Evolutionary conservation across 1,140 invertebrate species (phyloP).

Genomic region (Lerema accius): DNA sequence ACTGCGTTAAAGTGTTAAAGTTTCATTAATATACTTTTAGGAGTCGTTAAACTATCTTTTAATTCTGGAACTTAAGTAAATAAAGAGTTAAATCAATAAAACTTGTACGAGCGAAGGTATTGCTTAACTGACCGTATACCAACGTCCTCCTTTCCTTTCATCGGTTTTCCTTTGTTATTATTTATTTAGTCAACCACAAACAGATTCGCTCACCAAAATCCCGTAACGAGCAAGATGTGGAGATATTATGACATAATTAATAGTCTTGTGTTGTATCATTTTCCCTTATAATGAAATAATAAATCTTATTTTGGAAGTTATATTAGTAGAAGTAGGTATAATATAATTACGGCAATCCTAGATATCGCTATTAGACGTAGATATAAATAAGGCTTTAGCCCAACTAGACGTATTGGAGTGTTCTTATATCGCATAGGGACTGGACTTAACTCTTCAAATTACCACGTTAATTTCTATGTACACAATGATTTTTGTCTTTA

Average conservation of each 20-base stretch:
- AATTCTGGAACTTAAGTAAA: neutral
- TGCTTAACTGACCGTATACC: conserved; percentile 21
- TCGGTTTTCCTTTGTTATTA: conserved; percentile 19
- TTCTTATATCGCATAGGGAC: no score
- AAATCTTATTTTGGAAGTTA: neutral
- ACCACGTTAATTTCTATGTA: no score
- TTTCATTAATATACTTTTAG: no score
- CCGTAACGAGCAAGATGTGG: conserved; percentile 5
- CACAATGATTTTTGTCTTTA: no score
- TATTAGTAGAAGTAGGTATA: neutral
- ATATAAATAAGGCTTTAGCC: no score
- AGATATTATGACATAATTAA: neutral
- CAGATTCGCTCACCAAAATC: conserved; percentile 1
- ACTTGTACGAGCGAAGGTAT: neutral
- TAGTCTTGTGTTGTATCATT: neutral
- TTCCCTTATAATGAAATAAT: neutral
- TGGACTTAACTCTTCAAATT: no score
- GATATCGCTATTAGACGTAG: no score
- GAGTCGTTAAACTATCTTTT: neutral
- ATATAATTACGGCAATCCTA: no score
- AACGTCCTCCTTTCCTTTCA: conserved; percentile 17
- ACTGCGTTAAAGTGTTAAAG: no score
- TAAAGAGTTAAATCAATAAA: conserved; percentile 18
- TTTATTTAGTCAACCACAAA: conserved; percentile 15
- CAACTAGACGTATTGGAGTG: no score